Evolutionary conservation across 2,888 invertebrate species (phyloP).

Genomic region (Caenorhabditis sp.): DNA sequence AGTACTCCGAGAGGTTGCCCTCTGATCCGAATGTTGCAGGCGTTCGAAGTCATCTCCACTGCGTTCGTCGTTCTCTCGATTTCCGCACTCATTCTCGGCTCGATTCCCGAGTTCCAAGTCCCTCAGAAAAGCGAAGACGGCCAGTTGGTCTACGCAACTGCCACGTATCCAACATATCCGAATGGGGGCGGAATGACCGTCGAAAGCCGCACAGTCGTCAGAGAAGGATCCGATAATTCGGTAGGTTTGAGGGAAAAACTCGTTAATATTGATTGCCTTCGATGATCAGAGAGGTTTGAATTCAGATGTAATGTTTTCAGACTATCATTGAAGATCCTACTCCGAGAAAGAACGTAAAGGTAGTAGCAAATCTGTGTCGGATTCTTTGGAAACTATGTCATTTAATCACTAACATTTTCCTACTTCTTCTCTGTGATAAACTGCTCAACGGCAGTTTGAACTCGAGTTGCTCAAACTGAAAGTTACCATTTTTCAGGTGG

Average conservation of each 20-base stretch:
- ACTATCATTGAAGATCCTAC: slow-evolving; percentile 18
- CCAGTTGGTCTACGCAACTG: slow-evolving; percentile 65
- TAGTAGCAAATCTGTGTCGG: slow-evolving; percentile 37
- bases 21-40: slow-evolving; percentile 34
- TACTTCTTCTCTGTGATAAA: slow-evolving; percentile 3
- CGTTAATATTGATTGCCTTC: not conserved
- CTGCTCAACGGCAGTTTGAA: not conserved
- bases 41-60: slow-evolving; percentile 78
- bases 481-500: slow-evolving; percentile 54
- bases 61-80: slow-evolving; percentile 78
- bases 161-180: slow-evolving; percentile 77
- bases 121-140: slow-evolving; percentile 67
- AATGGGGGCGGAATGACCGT: slow-evolving; percentile 71
- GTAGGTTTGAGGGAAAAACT: slow-evolving; percentile 15
- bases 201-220: slow-evolving; percentile 71
- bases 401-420: slow-evolving; percentile 32
- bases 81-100: slow-evolving; percentile 77
- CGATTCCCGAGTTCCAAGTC: slow-evolving; percentile 78
- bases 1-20: not conserved
- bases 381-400: slow-evolving; percentile 15
- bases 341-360: slow-evolving; percentile 9
- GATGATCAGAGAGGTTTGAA: not conserved
- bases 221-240: slow-evolving; percentile 69
- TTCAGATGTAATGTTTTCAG: slow-evolving; percentile 33
- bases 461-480: not conserved